These are phyloP conservation scores for Anolis apletophallus DNA, from an alignment of 2,797 vertebrate genomes.

Conservation along the genomic window DNA sequence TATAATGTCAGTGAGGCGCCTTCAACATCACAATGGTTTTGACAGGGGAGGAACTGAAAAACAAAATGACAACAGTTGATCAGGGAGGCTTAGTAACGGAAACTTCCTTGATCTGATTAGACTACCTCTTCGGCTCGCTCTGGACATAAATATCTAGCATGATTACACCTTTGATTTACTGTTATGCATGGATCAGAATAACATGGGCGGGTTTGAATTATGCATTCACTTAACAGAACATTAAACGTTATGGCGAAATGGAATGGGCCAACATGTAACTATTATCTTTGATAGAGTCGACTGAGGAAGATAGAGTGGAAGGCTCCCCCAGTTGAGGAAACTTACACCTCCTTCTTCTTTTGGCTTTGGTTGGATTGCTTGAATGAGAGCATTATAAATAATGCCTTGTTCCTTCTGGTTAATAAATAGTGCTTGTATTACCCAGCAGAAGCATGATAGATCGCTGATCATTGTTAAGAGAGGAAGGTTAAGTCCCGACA, in stretches of 20 bases:
- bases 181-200: constrained; percentile 58
- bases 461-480: constrained; percentile 58
- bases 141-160: constrained; percentile 61
- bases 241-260: constrained; percentile 68
- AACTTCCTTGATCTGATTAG: constrained; percentile 62
- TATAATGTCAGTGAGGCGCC: constrained; percentile 22
- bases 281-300: constrained; percentile 68
- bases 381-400: constrained; percentile 70
- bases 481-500: constrained; percentile 61
- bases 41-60: constrained; percentile 45
- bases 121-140: constrained; percentile 60
- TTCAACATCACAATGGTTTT: constrained; percentile 50
- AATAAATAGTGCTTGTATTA: constrained; percentile 72
- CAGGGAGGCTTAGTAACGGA: constrained; percentile 54
- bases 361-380: constrained; percentile 70
- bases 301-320: constrained; percentile 55
- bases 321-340: constrained; percentile 66
- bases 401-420: constrained; percentile 68
- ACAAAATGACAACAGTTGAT: constrained; percentile 50
- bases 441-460: constrained; percentile 68
- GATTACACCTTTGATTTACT: constrained; percentile 66
- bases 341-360: not conserved
- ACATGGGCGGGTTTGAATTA: constrained; percentile 68
- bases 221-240: constrained; percentile 71
- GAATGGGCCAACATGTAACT: constrained; percentile 61